Percentiles rank a stretch among this genome's conserved stretches.
phyloP scores from a whole-genome alignment of 1,140 invertebrate species.

The Megathymus violae region DNA sequence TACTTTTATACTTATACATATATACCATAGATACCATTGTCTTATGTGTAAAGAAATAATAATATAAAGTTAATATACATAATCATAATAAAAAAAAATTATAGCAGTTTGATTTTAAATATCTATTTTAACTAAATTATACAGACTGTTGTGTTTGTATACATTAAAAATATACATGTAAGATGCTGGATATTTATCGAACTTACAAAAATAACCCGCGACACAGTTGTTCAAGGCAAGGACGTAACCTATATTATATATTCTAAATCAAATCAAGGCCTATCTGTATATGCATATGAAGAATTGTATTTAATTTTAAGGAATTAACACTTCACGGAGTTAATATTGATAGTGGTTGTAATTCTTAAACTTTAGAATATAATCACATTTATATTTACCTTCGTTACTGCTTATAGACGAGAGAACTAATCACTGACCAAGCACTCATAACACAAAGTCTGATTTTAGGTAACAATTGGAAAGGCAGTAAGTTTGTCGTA shows the following conservation, averaged over 20 bases:
- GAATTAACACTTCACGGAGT: slow-evolving; percentile 4
- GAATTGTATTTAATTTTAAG: slow-evolving; percentile 29
- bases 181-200: slow-evolving; percentile 32
- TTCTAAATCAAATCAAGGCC: slow-evolving; percentile 75
- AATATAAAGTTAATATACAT: too few relatives aligned
- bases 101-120: too few relatives aligned
- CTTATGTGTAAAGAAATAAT: too few relatives aligned
- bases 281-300: slow-evolving; percentile 28
- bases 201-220: slow-evolving; percentile 65
- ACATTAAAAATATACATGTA: slow-evolving; percentile 35
- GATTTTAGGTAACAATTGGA: slow-evolving; percentile 2
- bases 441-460: slow-evolving; percentile 18
- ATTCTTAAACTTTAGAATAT: slow-evolving; percentile 16
- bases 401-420: background rate
- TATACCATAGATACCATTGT: too few relatives aligned
- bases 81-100: too few relatives aligned
- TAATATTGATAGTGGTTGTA: background rate
- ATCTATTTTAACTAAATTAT: too few relatives aligned
- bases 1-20: too few relatives aligned
- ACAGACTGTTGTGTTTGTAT: too few relatives aligned
- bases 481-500: slow-evolving; percentile 26
- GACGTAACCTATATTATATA: slow-evolving; percentile 72
- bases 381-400: slow-evolving; percentile 35
- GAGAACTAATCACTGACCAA: slow-evolving; percentile 15
- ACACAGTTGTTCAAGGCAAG: slow-evolving; percentile 71